Evolutionary conservation across 2,113 vertebrate genomes (phyloP), one percentile per base, ranked within the genome.

Genomic region (Anolis sagrei): DNA sequence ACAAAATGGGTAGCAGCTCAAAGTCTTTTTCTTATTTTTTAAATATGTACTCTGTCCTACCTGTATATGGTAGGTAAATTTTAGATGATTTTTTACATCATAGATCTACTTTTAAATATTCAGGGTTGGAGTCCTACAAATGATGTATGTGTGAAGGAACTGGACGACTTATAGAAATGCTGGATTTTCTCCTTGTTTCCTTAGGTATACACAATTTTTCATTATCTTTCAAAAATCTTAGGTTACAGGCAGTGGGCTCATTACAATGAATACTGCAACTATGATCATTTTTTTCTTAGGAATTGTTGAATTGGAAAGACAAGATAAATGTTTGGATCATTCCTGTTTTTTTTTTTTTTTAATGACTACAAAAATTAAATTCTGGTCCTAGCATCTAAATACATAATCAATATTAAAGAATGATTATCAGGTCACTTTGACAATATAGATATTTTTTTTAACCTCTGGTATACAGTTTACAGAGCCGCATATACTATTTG

Each of bases 391-490:
- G 81, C 84, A 86, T 61, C 81, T 73, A 27, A 88, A 89, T 88
- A 10, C 32, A 82, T 89, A 89, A 92, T 91, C 89, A 90, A 86
- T 93, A 88, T 87, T 89, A 36, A 66, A 82, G 66, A 19, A 34
- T 78, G 29, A 68, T 82, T 88, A 44, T 58, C 81, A 87, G 62
- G 70, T 79, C 73, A 76, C 81, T 84, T 88, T 32, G 84, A 51
- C 91, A 68, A 82, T 89, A 83, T 14, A 64, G 21, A 32, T 74
- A 74, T 32, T 86, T 74, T 77, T 74, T 77, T 5, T 75, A 64
- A 77, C 74, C n/a, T 49, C 58, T 86, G 25, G 36, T 78, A 18
- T 58, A 75, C 61, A 16, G n/a, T 81, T 84, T 34, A 86, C 18
- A 72, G 86, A 72, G 85, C 75, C 88, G 11, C 75, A 83, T 86